Percentiles rank a stretch among this genome's conserved stretches.
phyloP scores from a whole-genome alignment of 2,113 vertebrate genomes.

The Cricetomys ansorgei region DNA sequence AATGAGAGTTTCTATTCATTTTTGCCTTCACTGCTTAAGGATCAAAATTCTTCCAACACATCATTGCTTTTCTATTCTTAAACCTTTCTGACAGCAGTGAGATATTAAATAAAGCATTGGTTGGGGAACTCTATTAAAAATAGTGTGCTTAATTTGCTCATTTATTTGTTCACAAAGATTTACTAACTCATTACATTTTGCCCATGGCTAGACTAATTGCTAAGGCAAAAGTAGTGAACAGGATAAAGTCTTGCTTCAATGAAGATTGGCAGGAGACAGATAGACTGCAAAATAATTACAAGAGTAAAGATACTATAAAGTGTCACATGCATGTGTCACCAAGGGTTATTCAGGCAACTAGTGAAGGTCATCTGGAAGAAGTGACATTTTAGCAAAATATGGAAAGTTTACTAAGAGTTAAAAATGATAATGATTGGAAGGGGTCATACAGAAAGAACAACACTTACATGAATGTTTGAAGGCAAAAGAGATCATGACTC shows the following conservation, averaged over 20 bases:
- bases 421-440: not conserved
- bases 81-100: conserved; percentile 6
- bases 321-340: not conserved
- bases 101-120: conserved; percentile 11
- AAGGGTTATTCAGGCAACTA: not conserved
- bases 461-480: not conserved
- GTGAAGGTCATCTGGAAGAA: conserved; percentile 21
- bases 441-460: not conserved
- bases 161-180: conserved; percentile 33
- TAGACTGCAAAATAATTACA: conserved; percentile 20
- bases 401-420: not conserved
- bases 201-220: conserved; percentile 28
- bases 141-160: conserved; percentile 27
- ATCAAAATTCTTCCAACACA: not conserved
- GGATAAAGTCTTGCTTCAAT: not conserved
- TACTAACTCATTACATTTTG: not conserved
- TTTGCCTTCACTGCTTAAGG: not conserved
- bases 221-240: not conserved
- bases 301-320: not conserved
- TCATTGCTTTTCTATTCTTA: conserved; percentile 31
- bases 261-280: not conserved
- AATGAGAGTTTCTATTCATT: conserved; percentile 56
- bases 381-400: not conserved
- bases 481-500: not conserved
- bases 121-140: not conserved